Conservation (phyloP, 1,140 invertebrate species). For the Diplogasteroides magnus region DNA sequence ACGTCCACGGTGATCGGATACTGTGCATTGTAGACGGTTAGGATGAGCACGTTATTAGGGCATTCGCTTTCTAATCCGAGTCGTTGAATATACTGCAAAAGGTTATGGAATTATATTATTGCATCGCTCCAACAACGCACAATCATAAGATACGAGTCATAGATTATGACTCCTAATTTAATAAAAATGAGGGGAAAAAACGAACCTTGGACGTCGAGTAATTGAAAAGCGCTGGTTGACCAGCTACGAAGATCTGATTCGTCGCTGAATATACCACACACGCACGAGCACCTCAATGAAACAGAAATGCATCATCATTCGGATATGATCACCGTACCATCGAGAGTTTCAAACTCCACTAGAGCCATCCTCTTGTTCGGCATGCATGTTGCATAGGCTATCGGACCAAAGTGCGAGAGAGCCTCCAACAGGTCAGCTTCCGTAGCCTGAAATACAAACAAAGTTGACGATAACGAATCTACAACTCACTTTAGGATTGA, state of each 20-base stretch:
- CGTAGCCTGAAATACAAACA: slow-evolving; percentile 25
- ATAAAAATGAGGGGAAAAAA: too few relatives aligned
- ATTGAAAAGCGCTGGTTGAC: slow-evolving; percentile 58
- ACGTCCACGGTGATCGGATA: slow-evolving; percentile 98
- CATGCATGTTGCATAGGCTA: slow-evolving; percentile 57
- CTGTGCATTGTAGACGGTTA: slow-evolving; percentile 90
- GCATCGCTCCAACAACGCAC: not conserved
- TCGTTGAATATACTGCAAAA: slow-evolving; percentile 57
- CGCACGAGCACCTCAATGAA: slow-evolving; percentile 36
- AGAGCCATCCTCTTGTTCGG: slow-evolving; percentile 58
- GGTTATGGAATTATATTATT: not conserved
- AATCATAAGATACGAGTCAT: too few relatives aligned
- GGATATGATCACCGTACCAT: slow-evolving; percentile 19
- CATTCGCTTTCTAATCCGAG: slow-evolving; percentile 57
- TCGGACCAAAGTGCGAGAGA: slow-evolving; percentile 44
- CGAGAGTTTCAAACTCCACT: slow-evolving; percentile 55
- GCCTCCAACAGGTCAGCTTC: slow-evolving; percentile 51
- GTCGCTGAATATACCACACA: slow-evolving; percentile 56
- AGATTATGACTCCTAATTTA: too few relatives aligned
- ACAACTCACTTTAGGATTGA: slow-evolving; percentile 20
- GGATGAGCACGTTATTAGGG: slow-evolving; percentile 82
- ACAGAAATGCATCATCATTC: not conserved
- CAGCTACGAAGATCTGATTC: slow-evolving; percentile 57
- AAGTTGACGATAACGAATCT: not conserved
- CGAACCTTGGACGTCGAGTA: slow-evolving; percentile 56